Evolutionary conservation across 2,888 invertebrate species (phyloP).

Genomic region (Orchesella flavescens): DNA sequence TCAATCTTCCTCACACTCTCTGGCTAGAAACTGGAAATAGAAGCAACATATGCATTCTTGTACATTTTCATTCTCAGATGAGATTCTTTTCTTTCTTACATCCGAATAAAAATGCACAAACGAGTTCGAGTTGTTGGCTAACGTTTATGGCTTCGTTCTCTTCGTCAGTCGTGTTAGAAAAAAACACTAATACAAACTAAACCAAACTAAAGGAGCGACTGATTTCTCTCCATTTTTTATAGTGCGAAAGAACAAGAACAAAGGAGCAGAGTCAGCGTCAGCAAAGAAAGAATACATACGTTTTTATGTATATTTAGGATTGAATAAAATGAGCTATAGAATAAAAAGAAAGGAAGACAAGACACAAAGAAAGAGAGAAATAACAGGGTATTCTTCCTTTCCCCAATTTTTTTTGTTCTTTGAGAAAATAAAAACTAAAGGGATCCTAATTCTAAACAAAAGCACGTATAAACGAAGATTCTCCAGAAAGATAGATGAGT

Average conservation of each 20-base stretch:
- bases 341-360: constrained; percentile 8
- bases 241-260: neutral
- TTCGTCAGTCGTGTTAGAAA: constrained; percentile 2
- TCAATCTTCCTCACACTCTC: neutral
- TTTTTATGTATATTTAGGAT: constrained; percentile 32
- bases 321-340: constrained; percentile 51
- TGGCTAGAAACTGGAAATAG: too few species aligned
- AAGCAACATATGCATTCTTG: constrained; percentile 7
- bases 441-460: constrained; percentile 72
- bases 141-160: constrained; percentile 49
- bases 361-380: too few species aligned
- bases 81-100: constrained; percentile 28
- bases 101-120: constrained; percentile 55
- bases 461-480: constrained; percentile 70
- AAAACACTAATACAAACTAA: neutral
- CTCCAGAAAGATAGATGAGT: constrained; percentile 70
- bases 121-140: constrained; percentile 49
- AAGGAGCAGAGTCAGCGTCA: constrained; percentile 4
- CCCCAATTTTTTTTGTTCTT: constrained; percentile 13
- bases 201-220: too few species aligned
- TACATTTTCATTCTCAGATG: constrained; percentile 20
- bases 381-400: neutral
- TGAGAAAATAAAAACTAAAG: constrained; percentile 46
- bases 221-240: constrained; percentile 5
- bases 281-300: constrained; percentile 8